These are phyloP conservation scores for Trichechus manatus DNA, from an alignment of 2,113 vertebrate species.

Conservation along the genomic window DNA sequence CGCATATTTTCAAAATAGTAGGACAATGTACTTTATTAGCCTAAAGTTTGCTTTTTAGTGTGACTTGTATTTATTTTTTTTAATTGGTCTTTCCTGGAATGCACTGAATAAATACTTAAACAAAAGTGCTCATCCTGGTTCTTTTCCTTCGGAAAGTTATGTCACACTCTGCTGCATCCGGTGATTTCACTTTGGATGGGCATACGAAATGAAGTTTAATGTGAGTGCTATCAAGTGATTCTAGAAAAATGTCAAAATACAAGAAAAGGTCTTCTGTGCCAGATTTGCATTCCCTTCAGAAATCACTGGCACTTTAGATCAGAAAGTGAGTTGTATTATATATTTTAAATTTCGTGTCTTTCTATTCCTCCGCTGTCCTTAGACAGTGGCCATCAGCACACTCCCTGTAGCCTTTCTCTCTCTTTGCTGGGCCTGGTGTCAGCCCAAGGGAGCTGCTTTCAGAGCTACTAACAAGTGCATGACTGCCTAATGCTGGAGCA, in stretches of 20 bases:
- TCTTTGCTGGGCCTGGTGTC: slow-evolving; percentile 65
- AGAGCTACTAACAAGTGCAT: slow-evolving; percentile 72
- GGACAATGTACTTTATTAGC: slow-evolving; percentile 1
- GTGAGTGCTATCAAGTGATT: slow-evolving; percentile 55
- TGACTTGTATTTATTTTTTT: slow-evolving; percentile 24
- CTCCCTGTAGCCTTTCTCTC: not conserved
- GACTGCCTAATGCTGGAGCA: slow-evolving; percentile 57
- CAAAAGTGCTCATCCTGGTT: not conserved
- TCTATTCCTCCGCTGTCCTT: slow-evolving; percentile 69
- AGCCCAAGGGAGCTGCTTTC: slow-evolving; percentile 64
- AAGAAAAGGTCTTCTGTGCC: slow-evolving; percentile 23
- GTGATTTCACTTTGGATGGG: not conserved
- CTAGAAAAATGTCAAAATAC: slow-evolving; percentile 72
- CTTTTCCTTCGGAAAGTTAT: slow-evolving; percentile 26
- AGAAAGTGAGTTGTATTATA: slow-evolving; percentile 67
- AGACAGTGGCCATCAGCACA: slow-evolving; percentile 76
- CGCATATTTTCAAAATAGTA: slow-evolving; percentile 4
- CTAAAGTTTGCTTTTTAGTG: not conserved
- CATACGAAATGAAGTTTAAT: slow-evolving; percentile 74
- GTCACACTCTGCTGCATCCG: slow-evolving; percentile 62
- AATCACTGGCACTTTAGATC: slow-evolving; percentile 76
- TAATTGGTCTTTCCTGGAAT: slow-evolving; percentile 33
- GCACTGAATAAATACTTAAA: not conserved
- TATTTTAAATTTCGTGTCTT: slow-evolving; percentile 75
- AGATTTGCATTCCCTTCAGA: slow-evolving; percentile 76